Conservation (phyloP, 2,888 invertebrate species). For the Eucera pruinosa region DNA sequence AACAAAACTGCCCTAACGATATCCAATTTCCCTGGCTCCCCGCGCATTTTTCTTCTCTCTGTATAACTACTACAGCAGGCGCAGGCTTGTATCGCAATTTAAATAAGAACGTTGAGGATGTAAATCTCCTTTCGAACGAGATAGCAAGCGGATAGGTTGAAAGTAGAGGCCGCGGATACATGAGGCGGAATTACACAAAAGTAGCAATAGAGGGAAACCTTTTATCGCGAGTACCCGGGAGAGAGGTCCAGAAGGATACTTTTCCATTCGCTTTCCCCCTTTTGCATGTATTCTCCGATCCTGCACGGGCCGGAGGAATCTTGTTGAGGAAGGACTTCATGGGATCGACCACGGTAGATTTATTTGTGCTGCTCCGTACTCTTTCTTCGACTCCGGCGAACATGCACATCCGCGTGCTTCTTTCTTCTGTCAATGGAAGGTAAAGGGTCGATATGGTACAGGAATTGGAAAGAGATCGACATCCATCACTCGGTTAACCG, state of each 20-base stretch:
- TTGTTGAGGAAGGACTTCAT: conserved; percentile 66
- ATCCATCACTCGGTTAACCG: conserved; percentile 78
- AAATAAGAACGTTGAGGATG: conserved; percentile 58
- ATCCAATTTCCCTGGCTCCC: not conserved
- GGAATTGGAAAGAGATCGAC: conserved; percentile 69
- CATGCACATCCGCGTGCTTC: not conserved
- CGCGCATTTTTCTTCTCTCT: not conserved
- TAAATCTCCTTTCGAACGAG: conserved; percentile 56
- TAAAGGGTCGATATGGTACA: conserved; percentile 44
- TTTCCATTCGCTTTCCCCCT: conserved; percentile 63
- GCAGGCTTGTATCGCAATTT: conserved; percentile 42
- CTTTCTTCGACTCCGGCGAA: conserved; percentile 41
- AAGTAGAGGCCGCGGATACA: conserved; percentile 53
- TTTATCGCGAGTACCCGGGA: conserved; percentile 59
- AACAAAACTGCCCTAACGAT: too few species aligned
- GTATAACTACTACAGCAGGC: too few species aligned
- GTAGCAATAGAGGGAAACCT: conserved; percentile 57
- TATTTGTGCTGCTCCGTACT: conserved; percentile 67
- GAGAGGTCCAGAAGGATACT: conserved; percentile 62
- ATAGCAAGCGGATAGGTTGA: conserved; percentile 38
- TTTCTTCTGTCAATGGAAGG: conserved; percentile 9
- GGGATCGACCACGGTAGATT: conserved; percentile 72
- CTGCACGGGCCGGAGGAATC: conserved; percentile 48
- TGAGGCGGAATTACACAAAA: conserved; percentile 57
- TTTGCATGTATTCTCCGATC: conserved; percentile 54